Base-by-base conservation (phyloP, 53 echinoderm and acorn worm genomes). In the Crossaster papposus region DNA sequence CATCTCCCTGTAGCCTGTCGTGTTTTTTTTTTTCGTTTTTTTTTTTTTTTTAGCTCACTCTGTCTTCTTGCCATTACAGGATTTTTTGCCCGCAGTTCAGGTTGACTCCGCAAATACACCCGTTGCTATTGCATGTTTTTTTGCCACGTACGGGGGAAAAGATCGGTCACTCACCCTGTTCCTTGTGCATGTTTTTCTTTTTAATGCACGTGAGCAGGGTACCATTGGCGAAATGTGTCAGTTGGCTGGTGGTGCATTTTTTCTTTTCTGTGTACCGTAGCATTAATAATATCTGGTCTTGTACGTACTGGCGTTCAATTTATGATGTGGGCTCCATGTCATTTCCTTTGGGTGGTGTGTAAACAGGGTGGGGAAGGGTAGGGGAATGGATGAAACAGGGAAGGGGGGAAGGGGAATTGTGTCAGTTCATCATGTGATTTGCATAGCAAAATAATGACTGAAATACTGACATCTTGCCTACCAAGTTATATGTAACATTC, bases 91-190 rank as follows among this genome's bases (percentile, higher is more conserved):
- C 29, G 62, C n/a, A 87, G 87, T 87, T 17, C 87, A 36, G 53
- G 87, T 87, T 87, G 87, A 87, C 87, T 87, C 87, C 26, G 87
- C 87, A 87, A 87, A 77, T 87, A 77, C 24, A 83, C 83, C 30
- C 37, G 14, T 70, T 70, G 36, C 63, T n/a, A 32, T 76, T 28
- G 77, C 77, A 76, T 87, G 77, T 76, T 63, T 63, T n/a, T 77
- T 30, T 77, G 87, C 62, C 65, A 73, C 18, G 28, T 54, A 36
- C 24, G 37, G 65, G 68, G 33, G n/a, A 24, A 29, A 70, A 70
- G 54, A 77, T 55, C 87, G 87, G 87, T 87, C 87, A 87, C 76
- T 87, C 87, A 87, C 54, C 87, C 68, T 68, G 20, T 28, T 68
- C 68, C 68, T 10, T 68, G 28, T 68, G 68, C 68, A 68, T 3